Evolutionary conservation across 2,797 vertebrate genomes (phyloP), one percentile per base, ranked within the genome.

Genomic region (Threskiornis aethiopicus): DNA sequence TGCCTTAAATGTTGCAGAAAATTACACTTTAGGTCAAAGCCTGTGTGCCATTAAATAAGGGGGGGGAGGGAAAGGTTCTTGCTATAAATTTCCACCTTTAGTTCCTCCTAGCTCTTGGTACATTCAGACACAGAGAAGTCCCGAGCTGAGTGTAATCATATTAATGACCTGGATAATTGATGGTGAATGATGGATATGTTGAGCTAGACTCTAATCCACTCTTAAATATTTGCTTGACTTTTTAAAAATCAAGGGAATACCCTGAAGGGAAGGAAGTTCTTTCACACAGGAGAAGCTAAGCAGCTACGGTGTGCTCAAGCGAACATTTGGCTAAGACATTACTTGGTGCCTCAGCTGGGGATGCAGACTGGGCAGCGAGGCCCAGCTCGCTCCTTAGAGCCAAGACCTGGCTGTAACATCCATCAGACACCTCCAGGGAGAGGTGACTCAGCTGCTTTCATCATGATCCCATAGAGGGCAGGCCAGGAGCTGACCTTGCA

Each of bases 1-100:
- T 96, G 93, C 90, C 95, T 97, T 95, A 98, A 97, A 98, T 96
- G 96, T 97, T 97, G 96, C 97, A 97, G 96, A 98, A 97, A 97
- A 97, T 98, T 96, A 97, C 95, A 97, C 96, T 96, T 96, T 80
- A 94, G 96, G 97, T 97, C 96, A 97, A 96, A 97, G 91, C 81
- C 91, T 96, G 96, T 84, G 78, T 91, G 85, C 90, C 83, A 96
- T 97, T 97, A 96, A 94, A 93, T 87, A 92, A 80, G 65, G 42
- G 22, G 42, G 70, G 21, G 46, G 52, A 81, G 76, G 75, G 72
- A 91, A 84, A 87, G 17, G 62, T 66, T 93, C 62, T 95, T 87
- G 87, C 77, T 89, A 96, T 96, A 95, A 96, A 97, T 96, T 97
- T 95, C 94, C 84, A 90, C 94, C 78, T 93, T 92, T 80, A 91